Percentiles rank a stretch among this genome's conserved stretches.
Evolutionary conservation across 2,113 vertebrate species (phyloP).

Genomic region (Anser cygnoides): DNA sequence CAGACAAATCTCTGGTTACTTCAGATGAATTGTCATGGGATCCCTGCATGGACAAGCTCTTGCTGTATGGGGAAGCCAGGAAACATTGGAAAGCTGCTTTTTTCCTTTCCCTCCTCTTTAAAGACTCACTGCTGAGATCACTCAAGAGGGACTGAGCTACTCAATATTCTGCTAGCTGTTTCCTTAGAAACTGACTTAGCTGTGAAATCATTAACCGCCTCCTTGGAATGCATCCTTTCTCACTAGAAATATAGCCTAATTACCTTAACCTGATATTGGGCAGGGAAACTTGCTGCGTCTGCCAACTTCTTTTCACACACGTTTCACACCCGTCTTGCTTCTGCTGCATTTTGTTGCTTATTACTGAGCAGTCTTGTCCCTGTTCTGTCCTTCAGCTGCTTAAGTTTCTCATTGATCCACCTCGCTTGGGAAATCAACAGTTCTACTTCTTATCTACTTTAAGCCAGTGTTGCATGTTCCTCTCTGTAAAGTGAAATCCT

Average conservation of each 20-base stretch:
- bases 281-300: neutral
- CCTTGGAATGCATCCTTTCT: neutral
- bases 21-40: slow-evolving; percentile 22
- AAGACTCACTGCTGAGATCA: neutral
- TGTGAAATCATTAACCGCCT: slow-evolving; percentile 49
- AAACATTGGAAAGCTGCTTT: slow-evolving; percentile 23
- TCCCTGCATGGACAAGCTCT: neutral
- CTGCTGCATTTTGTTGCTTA: neutral
- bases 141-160: neutral
- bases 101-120: neutral
- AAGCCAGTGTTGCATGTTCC: neutral
- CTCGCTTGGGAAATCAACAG: neutral
- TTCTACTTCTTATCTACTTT: neutral
- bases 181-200: slow-evolving; percentile 41
- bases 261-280: neutral
- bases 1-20: slow-evolving; percentile 20
- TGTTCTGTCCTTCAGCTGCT: neutral
- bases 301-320: neutral
- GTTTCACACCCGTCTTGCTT: neutral
- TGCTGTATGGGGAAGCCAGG: slow-evolving; percentile 4
- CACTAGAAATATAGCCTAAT: neutral
- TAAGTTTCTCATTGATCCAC: neutral
- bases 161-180: slow-evolving; percentile 56
- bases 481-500: neutral
- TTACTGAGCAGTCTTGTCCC: neutral